Base-by-base conservation (phyloP, 2,888 invertebrate species). In the Ellobium chinense region DNA sequence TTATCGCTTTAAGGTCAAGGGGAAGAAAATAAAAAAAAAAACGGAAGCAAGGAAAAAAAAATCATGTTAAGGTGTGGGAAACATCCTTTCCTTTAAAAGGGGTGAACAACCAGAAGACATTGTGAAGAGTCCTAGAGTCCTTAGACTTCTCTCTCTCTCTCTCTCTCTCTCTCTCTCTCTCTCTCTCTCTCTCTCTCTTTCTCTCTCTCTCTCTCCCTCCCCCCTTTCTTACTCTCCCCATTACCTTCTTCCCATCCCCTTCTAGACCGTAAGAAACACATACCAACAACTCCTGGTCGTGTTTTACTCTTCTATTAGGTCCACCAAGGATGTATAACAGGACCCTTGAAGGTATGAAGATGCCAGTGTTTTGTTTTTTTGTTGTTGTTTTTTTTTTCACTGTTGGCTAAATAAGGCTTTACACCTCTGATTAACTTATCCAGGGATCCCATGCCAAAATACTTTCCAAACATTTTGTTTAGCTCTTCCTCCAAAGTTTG, bases 161-260 rank as follows among this genome's bases (percentile, higher is more conserved):
- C 29, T 65, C 31, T 65, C 65, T 65, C 65, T 65, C 65, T 65
- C 65, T 65, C 31, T 65, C 29, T 29, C 65, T 29, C 39, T 37
- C 68, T 37, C 68, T 39, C 68, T 68, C 68, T 68, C 68, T 68
- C 39, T 68, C 68, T 68, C 39, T 68, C 39, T 37, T 24, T 39
- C n/a, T 39, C 68, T 68, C 39, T 68, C 68, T 68, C 68, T 68
- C 37, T 68, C 68, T 39, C 39, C 24, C 14, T 68, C 39, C 9
- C 39, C 39, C 7, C n/a, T 14, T 27, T 7, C 65, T 9, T 5
- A 14, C 12, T 60, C 24, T n/a, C 12, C 62, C 24, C 27, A 7
- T 60, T 27, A 18, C 27, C 27, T 18, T 60, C 24, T n/a, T 18
- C 27, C 62, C 62, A 24, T 60, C n/a, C 7, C n/a, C n/a, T n/a